Conservation (phyloP, 2,888 invertebrate genomes). For the Oscheius sp. region DNA sequence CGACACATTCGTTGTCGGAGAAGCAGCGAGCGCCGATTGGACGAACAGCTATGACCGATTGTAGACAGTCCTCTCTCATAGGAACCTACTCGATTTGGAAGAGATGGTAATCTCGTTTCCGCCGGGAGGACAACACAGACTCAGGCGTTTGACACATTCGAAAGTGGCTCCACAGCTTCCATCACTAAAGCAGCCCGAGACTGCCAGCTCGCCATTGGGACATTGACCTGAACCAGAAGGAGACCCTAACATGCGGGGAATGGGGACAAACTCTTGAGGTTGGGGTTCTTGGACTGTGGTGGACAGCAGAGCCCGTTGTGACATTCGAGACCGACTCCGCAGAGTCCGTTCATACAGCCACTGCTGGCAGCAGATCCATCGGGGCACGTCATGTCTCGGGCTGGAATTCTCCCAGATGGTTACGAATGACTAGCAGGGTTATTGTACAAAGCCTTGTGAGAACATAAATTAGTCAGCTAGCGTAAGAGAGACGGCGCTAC, state of each 20-base stretch:
- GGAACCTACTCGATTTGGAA: slow-evolving; percentile 26
- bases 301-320: slow-evolving; percentile 59
- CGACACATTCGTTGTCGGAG: slow-evolving; percentile 59
- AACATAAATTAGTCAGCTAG: slow-evolving; percentile 16
- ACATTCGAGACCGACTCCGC: slow-evolving; percentile 65
- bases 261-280: slow-evolving; percentile 39
- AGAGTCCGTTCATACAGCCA: slow-evolving; percentile 70
- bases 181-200: slow-evolving; percentile 61
- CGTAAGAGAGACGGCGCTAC: slow-evolving; percentile 31
- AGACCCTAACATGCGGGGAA: slow-evolving; percentile 7
- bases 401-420: slow-evolving; percentile 7
- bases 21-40: slow-evolving; percentile 63
- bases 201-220: slow-evolving; percentile 60
- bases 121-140: slow-evolving; percentile 55
- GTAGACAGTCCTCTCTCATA: not conserved
- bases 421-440: not conserved
- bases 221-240: slow-evolving; percentile 53
- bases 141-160: slow-evolving; percentile 55
- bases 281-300: slow-evolving; percentile 13
- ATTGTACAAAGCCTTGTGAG: not conserved
- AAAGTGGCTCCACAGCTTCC: slow-evolving; percentile 60
- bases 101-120: slow-evolving; percentile 18
- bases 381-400: slow-evolving; percentile 46
- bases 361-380: slow-evolving; percentile 60
- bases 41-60: slow-evolving; percentile 43